These are phyloP conservation scores for Lucilia sericata DNA, from an alignment of 1,140 invertebrate species.

Conservation along the genomic window DNA sequence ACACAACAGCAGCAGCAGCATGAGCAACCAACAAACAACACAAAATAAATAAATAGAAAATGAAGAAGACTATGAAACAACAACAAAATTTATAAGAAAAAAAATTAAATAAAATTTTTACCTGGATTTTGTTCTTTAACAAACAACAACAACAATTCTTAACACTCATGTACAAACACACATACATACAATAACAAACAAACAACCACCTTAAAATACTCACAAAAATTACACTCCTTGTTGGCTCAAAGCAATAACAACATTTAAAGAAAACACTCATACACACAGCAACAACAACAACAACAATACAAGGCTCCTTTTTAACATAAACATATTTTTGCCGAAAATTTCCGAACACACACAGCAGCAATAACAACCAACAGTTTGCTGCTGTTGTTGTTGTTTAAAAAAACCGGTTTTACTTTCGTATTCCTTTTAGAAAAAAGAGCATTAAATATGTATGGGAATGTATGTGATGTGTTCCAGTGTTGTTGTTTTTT, in stretches of 20 bases:
- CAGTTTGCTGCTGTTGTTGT: background rate
- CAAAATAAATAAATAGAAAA: background rate
- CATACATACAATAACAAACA: background rate
- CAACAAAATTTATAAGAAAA: background rate
- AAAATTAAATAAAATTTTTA: background rate
- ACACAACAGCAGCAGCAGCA: background rate
- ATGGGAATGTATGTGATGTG: background rate
- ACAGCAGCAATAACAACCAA: background rate
- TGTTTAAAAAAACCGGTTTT: background rate
- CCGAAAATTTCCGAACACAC: background rate
- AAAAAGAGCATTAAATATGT: background rate
- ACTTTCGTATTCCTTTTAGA: background rate
- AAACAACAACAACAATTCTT: background rate
- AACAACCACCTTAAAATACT: constrained; percentile 1
- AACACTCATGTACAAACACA: background rate
- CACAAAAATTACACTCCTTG: background rate
- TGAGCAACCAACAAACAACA: background rate
- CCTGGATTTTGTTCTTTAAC: background rate
- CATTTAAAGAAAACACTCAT: no score
- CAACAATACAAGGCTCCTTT: background rate
- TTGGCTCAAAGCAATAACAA: background rate
- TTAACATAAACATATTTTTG: background rate
- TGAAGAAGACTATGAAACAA: background rate
- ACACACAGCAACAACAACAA: no score
- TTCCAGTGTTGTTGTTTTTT: background rate